phyloP scores from a whole-genome alignment of 1,140 invertebrate species.

The Hormaphis cornu region DNA sequence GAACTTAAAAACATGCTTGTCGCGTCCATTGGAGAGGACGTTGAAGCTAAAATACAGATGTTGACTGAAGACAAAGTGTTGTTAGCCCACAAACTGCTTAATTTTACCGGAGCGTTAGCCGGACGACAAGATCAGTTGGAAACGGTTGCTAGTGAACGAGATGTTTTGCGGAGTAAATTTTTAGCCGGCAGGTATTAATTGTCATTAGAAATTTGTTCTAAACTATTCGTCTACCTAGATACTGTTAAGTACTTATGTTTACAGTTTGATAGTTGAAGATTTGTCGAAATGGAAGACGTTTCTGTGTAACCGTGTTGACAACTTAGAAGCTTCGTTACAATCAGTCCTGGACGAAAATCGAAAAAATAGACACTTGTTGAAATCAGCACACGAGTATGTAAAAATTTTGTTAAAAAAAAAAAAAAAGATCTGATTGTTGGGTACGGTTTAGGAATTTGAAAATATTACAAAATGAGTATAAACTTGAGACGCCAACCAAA shows the following conservation, averaged over 20 bases:
- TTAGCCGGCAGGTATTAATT: slow-evolving; percentile 76
- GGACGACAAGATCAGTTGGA: slow-evolving; percentile 87
- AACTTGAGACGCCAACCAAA: not conserved
- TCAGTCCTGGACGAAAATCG: slow-evolving; percentile 9
- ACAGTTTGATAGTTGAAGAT: slow-evolving; percentile 80
- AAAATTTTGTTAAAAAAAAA: not conserved
- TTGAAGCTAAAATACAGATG: slow-evolving; percentile 76
- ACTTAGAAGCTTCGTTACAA: not conserved
- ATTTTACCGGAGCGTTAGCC: slow-evolving; percentile 70
- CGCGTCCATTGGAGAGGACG: slow-evolving; percentile 86
- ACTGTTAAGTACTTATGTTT: slow-evolving; percentile 36
- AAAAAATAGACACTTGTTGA: slow-evolving; percentile 22
- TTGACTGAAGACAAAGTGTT: slow-evolving; percentile 84
- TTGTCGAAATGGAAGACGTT: slow-evolving; percentile 73
- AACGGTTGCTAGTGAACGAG: slow-evolving; percentile 81
- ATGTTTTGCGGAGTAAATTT: slow-evolving; percentile 93
- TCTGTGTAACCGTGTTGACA: slow-evolving; percentile 43
- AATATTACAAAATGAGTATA: slow-evolving; percentile 9
- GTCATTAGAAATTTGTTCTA: not conserved
- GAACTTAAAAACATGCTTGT: slow-evolving; percentile 87
- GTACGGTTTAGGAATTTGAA: slow-evolving; percentile 13
- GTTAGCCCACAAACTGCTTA: slow-evolving; percentile 70
- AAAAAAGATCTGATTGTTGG: not conserved
- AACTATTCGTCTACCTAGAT: not conserved
- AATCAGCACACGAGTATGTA: slow-evolving; percentile 12